These are phyloP conservation scores for Scotopteryx bipunctaria DNA, from an alignment of 2,888 invertebrate species.

Conservation along the genomic window DNA sequence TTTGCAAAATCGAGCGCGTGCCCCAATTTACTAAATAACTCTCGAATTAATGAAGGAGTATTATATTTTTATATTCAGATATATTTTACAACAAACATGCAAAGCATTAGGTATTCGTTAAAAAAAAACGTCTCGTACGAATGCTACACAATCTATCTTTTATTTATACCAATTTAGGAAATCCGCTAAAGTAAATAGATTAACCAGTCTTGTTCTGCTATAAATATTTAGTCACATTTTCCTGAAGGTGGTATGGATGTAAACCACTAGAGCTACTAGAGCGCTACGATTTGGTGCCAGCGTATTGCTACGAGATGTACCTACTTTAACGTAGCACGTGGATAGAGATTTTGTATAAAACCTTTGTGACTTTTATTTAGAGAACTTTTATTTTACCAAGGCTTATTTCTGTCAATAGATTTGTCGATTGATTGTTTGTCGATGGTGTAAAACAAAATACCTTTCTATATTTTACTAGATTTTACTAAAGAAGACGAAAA, in stretches of 20 bases:
- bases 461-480: too few species aligned
- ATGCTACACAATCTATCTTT: background rate
- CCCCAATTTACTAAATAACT: too few species aligned
- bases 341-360: constrained; percentile 5
- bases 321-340: constrained; percentile 4
- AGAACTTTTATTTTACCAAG: too few species aligned
- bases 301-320: constrained; percentile 16
- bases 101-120: background rate
- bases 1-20: too few species aligned
- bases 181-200: background rate
- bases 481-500: too few species aligned
- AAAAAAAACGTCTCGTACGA: background rate
- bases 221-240: too few species aligned
- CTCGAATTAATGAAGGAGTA: too few species aligned
- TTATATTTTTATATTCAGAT: too few species aligned
- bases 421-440: too few species aligned
- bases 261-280: constrained; percentile 12
- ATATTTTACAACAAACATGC: background rate
- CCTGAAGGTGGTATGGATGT: too few species aligned
- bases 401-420: too few species aligned
- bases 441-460: too few species aligned
- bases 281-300: constrained; percentile 16
- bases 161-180: background rate
- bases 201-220: background rate
- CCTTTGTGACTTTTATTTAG: background rate